These are phyloP conservation scores for Apotomis betuletana DNA, from an alignment of 2,888 invertebrate genomes.

Conservation along the genomic window DNA sequence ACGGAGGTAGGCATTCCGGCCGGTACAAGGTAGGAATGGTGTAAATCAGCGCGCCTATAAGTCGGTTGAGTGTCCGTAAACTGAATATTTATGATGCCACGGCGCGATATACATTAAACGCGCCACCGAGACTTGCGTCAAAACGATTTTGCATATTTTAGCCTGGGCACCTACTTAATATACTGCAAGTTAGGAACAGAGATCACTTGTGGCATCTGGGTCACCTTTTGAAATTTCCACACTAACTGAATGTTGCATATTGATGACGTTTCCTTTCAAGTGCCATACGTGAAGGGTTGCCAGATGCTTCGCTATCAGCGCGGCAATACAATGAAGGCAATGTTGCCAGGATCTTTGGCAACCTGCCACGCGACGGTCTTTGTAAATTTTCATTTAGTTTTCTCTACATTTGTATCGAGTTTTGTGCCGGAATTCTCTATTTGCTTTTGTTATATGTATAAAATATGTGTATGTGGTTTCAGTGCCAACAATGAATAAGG, in stretches of 20 bases:
- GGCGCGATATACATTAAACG: constrained; percentile 58
- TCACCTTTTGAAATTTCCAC: constrained; percentile 26
- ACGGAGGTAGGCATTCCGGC: constrained; percentile 38
- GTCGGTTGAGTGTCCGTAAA: constrained; percentile 63
- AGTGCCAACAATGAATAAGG: no score
- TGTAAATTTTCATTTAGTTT: neutral
- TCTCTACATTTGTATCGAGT: neutral
- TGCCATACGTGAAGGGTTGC: constrained; percentile 7
- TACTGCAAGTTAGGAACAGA: constrained; percentile 58
- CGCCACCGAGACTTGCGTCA: constrained; percentile 62
- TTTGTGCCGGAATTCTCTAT: neutral
- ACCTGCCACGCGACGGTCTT: neutral
- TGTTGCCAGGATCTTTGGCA: neutral
- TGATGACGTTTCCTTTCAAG: constrained; percentile 18
- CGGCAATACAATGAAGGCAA: neutral
- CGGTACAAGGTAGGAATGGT: constrained; percentile 38
- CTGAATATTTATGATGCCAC: constrained; percentile 70
- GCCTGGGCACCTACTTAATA: constrained; percentile 55
- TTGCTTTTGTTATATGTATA: neutral
- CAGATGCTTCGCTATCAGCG: neutral
- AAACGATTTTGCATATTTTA: constrained; percentile 72
- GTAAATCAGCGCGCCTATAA: constrained; percentile 63
- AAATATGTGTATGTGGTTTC: no score
- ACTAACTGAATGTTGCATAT: constrained; percentile 20
- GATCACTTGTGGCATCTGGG: constrained; percentile 37